A percentile compares a stretch with the other conserved stretches of the same genome.
phyloP scores from a whole-genome alignment of 2,113 vertebrate species.

The Sebastes schlegelii region DNA sequence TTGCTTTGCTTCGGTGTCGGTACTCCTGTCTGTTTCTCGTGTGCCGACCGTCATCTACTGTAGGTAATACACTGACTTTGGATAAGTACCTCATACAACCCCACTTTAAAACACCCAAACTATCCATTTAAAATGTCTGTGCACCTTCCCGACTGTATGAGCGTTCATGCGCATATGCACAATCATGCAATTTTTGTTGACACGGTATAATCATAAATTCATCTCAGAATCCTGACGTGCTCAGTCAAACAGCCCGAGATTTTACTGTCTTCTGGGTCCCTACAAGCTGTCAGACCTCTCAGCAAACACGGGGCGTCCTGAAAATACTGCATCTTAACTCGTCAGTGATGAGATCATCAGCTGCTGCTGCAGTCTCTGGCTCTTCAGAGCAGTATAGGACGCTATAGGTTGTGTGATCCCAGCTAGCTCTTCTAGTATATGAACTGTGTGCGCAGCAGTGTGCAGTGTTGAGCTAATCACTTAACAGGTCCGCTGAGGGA shows the following conservation, averaged over 20 bases:
- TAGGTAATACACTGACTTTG: no score
- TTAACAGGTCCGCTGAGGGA: constrained; percentile 69
- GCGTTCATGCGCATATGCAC: not conserved
- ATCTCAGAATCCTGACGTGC: not conserved
- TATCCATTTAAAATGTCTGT: not conserved
- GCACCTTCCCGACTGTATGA: not conserved
- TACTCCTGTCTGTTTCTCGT: no score
- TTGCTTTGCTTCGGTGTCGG: no score
- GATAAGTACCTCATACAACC: no score
- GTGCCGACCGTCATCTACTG: no score
- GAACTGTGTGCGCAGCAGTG: constrained; percentile 18
- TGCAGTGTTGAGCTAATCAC: constrained; percentile 59
- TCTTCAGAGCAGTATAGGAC: constrained; percentile 31
- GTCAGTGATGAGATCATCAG: constrained; percentile 34
- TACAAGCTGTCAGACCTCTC: constrained; percentile 27
- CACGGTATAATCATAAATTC: constrained; percentile 24
- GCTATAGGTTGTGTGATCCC: constrained; percentile 44
- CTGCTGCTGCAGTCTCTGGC: constrained; percentile 27
- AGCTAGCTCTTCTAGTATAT: constrained; percentile 1
- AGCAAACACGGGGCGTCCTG: constrained; percentile 8
- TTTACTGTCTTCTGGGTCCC: constrained; percentile 5
- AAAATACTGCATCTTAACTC: constrained; percentile 20
- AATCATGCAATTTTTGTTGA: constrained; percentile 17
- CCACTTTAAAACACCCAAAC: no score
- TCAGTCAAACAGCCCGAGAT: constrained; percentile 35